Conservation (phyloP, 1,140 invertebrate species). For the Lutraria rhynchaena region DNA sequence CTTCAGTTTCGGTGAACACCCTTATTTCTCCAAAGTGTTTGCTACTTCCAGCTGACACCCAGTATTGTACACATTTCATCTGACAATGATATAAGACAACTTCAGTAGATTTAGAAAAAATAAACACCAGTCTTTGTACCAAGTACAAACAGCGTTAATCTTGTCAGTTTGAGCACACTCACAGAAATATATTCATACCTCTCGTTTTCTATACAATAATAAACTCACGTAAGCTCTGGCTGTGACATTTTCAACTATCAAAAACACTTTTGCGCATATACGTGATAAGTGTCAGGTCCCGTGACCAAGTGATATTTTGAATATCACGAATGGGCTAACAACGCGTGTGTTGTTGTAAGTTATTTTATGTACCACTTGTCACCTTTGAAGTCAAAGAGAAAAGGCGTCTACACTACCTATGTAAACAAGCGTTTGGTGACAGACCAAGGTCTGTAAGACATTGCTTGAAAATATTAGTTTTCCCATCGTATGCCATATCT, state of each 20-base stretch:
- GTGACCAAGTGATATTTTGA: no score
- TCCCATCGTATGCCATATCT: no score
- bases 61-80: slow-evolving; percentile 12
- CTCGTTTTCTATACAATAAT: background rate
- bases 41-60: background rate
- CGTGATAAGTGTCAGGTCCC: no score
- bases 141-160: background rate
- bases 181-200: background rate
- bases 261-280: no score
- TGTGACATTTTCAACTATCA: background rate
- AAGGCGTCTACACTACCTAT: no score
- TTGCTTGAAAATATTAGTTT: no score
- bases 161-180: background rate
- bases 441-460: no score
- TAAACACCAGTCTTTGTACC: background rate
- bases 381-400: no score
- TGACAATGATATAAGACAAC: background rate
- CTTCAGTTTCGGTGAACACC: background rate
- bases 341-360: no score
- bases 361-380: no score
- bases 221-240: background rate
- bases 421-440: no score
- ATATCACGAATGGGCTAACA: no score
- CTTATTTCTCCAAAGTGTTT: background rate
- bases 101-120: background rate